These are phyloP conservation scores for Spermophilus dauricus DNA, from an alignment of 2,113 vertebrate species.

Conservation along the genomic window DNA sequence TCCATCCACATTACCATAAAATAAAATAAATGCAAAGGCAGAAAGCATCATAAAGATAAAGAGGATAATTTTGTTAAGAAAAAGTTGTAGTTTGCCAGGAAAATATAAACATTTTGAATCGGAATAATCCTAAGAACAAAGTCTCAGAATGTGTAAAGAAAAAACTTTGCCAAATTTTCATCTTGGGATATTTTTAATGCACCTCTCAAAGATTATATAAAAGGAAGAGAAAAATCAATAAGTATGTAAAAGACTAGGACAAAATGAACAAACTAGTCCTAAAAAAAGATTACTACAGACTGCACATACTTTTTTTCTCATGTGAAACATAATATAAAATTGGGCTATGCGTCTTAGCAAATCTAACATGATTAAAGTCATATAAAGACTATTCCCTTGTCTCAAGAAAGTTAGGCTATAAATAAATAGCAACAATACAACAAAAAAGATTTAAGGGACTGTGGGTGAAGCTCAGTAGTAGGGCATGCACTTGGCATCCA, in stretches of 20 bases:
- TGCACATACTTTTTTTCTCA: not conserved
- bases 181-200: not conserved
- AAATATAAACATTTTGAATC: not conserved
- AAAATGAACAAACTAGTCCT: not conserved
- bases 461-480: too few species aligned
- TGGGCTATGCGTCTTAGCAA: not conserved
- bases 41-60: not conserved
- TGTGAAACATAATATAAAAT: not conserved
- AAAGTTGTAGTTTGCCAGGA: not conserved
- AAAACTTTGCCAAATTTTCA: not conserved
- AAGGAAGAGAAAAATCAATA: not conserved
- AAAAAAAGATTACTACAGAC: conserved; percentile 7
- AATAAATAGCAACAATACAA: not conserved
- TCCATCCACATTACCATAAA: not conserved
- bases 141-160: not conserved
- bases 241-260: not conserved
- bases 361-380: not conserved
- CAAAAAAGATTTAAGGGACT: not conserved
- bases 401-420: not conserved
- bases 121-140: not conserved
- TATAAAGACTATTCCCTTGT: not conserved
- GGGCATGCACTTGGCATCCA: too few species aligned
- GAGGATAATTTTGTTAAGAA: conserved; percentile 9
- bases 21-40: not conserved
- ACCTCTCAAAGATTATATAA: not conserved